Base-by-base conservation (phyloP, 2,113 vertebrate genomes). In the Amia ocellicauda region DNA sequence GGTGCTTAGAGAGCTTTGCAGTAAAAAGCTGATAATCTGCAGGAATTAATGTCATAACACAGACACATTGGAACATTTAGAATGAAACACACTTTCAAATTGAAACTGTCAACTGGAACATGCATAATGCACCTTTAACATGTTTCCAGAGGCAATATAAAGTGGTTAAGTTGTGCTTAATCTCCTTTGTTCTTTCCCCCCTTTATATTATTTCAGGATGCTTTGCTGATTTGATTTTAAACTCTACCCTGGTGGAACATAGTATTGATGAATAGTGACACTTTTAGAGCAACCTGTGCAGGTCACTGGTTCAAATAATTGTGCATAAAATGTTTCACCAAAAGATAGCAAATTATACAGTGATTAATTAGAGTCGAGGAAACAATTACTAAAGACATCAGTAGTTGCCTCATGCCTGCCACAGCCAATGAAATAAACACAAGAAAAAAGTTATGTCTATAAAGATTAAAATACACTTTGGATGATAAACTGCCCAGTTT, bases 261-360 rank as follows among this genome's bases (percentile, higher is more conserved):
- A 36, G 31, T 36, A 36, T 36, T 36, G 31, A 36, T 7, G 31
- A 36, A 36, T n/a, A n/a, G n/a, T n/a, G n/a, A n/a, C n/a, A n/a
- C n/a, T n/a, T n/a, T n/a, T n/a, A n/a, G 31, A 36, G 31, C 31
- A 36, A 7, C 31, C 51, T 73, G 47, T 74, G 78, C 72, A 82
- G 58, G 66, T 75, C 74, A 82, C 59, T 69, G 76, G 51, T 59
- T 84, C 71, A 76, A 69, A 78, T 77, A 73, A 86, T 80, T 82
- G 70, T 67, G 71, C 73, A 71, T 69, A 65, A 26, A 17, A 55
- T 69, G 68, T 74, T 58, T 77, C 43, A 71, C 52, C 64, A 40
- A 68, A 60, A 58, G 47, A 58, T 53, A 65, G 56, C 27, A 45
- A 57, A 67, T 70, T 73, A 65, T 40, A 67, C 45, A 17, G 23